Base-by-base conservation (phyloP, 64 coral and sea anemone genomes). In the Cladopsammia gracilis region DNA sequence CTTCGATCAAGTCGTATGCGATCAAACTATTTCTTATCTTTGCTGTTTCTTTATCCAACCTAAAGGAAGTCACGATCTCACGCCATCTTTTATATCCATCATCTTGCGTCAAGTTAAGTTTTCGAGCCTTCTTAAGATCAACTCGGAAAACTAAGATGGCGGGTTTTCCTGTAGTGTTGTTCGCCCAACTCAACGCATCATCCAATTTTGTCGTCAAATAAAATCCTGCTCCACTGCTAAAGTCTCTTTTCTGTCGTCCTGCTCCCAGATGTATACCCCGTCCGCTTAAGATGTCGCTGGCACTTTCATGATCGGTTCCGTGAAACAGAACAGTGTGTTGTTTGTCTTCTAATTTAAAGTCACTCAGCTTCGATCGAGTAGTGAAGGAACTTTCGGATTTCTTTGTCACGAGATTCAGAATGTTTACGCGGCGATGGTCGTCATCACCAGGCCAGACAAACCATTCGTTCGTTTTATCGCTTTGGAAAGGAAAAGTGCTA, bases 241-340 rank as follows among this genome's bases (percentile, higher is more conserved):
- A 96, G 86, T 96, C 95, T 7, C 87, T 75, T 22, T 93, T 90
- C 53, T 80, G 11, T 19, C 44, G 54, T 4, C 91, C 95, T 58
- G 8, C 3, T 2, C 64, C 25, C 34, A 93, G 13, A 48, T 90
- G 48, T 4, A 96, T 90, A 44, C 95, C 91, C 71, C 65, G 50
- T 62, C 71, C 48, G 25, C 12, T 72, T 8, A 96, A 18, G 51
- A 96, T 96, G 25, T 90, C 73, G 70, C 25, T 5, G 4, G 91
- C 95, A 45, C 91, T 90, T 48, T 80, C 19, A 22, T 93, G 87
- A 93, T 96, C 91, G 34, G 91, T 96, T 46, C 95, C 91, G 72
- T 96, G 95, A 75, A 89, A 96, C 6, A 88, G 57, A 82, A 89
- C 23, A 66, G 25, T 58, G 20, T 25, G 16, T 13, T 25, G 16